Conservation (phyloP, 30 jellyfish, hydroid and myxozoan species). For the Morbakka virulenta region DNA sequence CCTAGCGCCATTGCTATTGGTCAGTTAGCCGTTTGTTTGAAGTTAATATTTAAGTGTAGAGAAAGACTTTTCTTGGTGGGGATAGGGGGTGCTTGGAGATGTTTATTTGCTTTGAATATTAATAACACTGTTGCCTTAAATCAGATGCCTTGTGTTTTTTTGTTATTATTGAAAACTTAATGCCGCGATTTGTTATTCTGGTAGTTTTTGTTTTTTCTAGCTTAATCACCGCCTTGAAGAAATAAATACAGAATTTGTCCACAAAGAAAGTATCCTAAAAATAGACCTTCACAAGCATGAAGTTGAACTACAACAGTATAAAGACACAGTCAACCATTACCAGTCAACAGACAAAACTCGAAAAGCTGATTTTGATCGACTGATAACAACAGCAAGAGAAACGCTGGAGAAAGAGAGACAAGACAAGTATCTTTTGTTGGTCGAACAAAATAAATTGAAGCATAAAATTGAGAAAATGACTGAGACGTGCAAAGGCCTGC, state of each 20-base stretch:
- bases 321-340: constrained; percentile 49
- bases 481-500: constrained; percentile 80
- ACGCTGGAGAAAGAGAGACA: constrained; percentile 88
- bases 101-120: no score
- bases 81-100: no score
- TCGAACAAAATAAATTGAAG: constrained; percentile 84
- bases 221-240: constrained; percentile 49
- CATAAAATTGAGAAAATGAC: constrained; percentile 84
- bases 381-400: constrained; percentile 67
- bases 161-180: no score
- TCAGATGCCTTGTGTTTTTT: no score
- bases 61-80: no score
- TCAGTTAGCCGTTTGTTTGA: no score
- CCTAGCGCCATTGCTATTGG: no score
- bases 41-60: no score
- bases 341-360: constrained; percentile 46
- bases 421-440: constrained; percentile 71
- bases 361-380: constrained; percentile 53
- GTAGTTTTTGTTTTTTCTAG: constrained; percentile 13
- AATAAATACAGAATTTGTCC: constrained; percentile 46
- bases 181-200: not conserved
- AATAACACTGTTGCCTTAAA: no score
- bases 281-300: constrained; percentile 57
- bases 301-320: constrained; percentile 53
- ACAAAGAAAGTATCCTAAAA: constrained; percentile 48